A percentile compares a stretch with the other conserved stretches of the same genome.
phyloP scores from a whole-genome alignment of 1,140 invertebrate genomes.

The Microplitis mediator region DNA sequence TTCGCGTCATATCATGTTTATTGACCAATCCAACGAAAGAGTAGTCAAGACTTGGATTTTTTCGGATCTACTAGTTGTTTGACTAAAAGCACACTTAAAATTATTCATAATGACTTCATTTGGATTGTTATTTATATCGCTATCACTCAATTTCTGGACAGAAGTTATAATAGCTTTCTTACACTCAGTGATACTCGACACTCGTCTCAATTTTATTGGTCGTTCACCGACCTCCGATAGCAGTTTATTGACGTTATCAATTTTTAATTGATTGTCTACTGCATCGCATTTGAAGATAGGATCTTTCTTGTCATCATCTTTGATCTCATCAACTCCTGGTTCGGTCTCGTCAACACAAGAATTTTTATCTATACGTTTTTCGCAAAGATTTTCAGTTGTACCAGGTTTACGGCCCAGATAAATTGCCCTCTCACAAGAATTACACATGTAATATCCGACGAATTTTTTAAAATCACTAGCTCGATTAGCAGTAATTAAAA shows the following conservation, averaged over 20 bases:
- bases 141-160: conserved; percentile 13
- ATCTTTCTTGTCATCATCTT: not conserved
- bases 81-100: conserved; percentile 1
- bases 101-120: conserved; percentile 8
- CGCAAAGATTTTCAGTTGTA: not conserved
- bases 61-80: conserved; percentile 14
- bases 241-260: conserved; percentile 8
- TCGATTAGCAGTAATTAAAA: conserved; percentile 10
- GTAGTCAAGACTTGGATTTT: conserved; percentile 32
- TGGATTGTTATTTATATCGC: conserved; percentile 5
- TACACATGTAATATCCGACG: conserved; percentile 6
- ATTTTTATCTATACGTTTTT: not conserved
- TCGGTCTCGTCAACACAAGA: not conserved
- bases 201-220: conserved; percentile 17
- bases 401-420: not conserved
- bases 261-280: conserved; percentile 15
- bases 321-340: not conserved
- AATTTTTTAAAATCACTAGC: conserved; percentile 2
- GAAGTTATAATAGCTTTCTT: conserved; percentile 6
- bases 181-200: conserved; percentile 12
- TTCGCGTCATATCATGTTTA: not conserved
- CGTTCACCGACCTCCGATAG: conserved; percentile 8
- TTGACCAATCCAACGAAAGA: conserved; percentile 20
- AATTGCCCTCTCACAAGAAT: conserved; percentile 12
- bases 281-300: not conserved